These are phyloP conservation scores for Rhagoletis zephyria DNA, from an alignment of 1,140 invertebrate species.

Conservation along the genomic window DNA sequence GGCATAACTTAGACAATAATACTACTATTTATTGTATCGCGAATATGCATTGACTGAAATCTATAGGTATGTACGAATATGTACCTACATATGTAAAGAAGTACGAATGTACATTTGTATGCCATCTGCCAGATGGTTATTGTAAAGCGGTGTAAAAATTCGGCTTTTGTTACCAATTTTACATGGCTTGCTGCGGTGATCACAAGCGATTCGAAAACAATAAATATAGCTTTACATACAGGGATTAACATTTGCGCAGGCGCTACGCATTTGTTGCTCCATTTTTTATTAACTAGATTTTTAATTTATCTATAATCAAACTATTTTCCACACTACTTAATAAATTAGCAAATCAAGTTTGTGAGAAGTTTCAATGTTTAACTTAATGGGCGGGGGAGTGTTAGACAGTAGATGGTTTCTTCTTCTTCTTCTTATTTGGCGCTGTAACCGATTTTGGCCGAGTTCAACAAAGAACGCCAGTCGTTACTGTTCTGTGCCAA, in stretches of 20 bases:
- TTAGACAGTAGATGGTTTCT: too few species aligned
- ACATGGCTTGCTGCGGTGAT: not conserved
- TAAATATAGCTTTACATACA: not conserved
- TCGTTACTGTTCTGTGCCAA: too few species aligned
- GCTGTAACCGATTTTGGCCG: too few species aligned
- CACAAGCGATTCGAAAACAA: not conserved
- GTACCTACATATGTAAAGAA: too few species aligned
- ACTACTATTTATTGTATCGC: constrained; percentile 1
- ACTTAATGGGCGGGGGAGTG: too few species aligned
- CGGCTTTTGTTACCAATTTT: constrained; percentile 27
- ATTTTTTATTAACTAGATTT: not conserved
- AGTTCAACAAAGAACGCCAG: too few species aligned
- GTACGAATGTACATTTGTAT: not conserved
- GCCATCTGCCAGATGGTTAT: not conserved
- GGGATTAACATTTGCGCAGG: constrained; percentile 6
- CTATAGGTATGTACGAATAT: not conserved
- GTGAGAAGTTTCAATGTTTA: too few species aligned
- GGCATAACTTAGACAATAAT: not conserved
- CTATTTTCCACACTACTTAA: too few species aligned
- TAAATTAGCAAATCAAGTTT: too few species aligned
- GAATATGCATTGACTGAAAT: not conserved
- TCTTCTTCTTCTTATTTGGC: too few species aligned
- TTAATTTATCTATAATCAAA: too few species aligned
- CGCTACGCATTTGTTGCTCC: not conserved
- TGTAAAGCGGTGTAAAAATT: constrained; percentile 16